Evolutionary conservation across 1,140 invertebrate genomes (phyloP), one percentile per base, ranked within the genome.

Genomic region (Oreohelix idahoensis): DNA sequence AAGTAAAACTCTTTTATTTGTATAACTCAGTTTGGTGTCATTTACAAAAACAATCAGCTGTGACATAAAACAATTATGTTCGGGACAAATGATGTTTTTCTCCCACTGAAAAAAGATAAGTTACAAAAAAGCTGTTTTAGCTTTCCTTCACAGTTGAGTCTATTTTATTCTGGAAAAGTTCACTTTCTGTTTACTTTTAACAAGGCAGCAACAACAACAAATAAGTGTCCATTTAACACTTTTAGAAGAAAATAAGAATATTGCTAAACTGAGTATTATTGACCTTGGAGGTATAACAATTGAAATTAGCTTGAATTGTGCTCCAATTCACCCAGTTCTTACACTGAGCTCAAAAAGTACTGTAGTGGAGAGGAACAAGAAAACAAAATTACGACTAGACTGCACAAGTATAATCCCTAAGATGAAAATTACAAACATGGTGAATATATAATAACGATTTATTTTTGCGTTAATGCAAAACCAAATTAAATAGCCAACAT

Each of bases 261-360:
- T 79, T 79, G 63, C 77, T 79, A 79, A 79, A 66, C 53, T 79
- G 77, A 79, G 77, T 79, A 79, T 79, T 79, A 29, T 79, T 63
- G 1, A 79, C 20, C 77, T 39, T 75, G 73, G 73, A 75, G 39
- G 73, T 75, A 42, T 35, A 36, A 71, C 69, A 71, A 71, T 26
- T 71, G 69, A 71, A 32, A 71, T n/a, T 39, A 45, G 42, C 42
- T n/a, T 45, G 42, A 45, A 45, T 8, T 45, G 15, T 45, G 42
- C n/a, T 45, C 42, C 5, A 45, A 45, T 15, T 45, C 42, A 8
- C n/a, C 42, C 15, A 15, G 42, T 45, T 45, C 5, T 45, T 45
- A 45, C 42, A 45, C 15, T 45, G 42, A n/a, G 42, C 42, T 45
- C 42, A n/a, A n/a, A n/a, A n/a, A n/a, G n/a, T n/a, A 45, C 42